phyloP scores from a whole-genome alignment of 2,797 vertebrate species.

The Sparus aurata region DNA sequence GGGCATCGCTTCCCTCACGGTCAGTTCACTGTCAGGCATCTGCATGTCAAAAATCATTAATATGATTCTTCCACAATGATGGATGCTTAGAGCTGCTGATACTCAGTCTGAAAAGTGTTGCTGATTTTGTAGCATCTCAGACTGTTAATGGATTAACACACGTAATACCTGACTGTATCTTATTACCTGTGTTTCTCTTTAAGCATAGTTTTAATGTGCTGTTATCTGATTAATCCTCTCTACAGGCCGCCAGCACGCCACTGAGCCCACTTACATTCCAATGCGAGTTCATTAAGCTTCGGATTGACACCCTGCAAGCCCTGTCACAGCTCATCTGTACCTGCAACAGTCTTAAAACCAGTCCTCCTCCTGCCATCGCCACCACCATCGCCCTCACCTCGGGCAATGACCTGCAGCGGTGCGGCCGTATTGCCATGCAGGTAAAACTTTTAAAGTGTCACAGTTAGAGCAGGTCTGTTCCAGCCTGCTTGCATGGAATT shows the following conservation, averaged over 20 bases:
- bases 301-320: conserved; percentile 96
- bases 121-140: conserved; percentile 14
- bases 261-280: conserved; percentile 97
- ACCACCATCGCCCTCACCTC: conserved; percentile 94
- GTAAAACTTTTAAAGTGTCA: conserved; percentile 65
- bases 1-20: conserved; percentile 97
- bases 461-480: too few species aligned
- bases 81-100: conserved; percentile 23
- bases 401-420: conserved; percentile 95
- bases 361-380: conserved; percentile 97
- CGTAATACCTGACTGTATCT: conserved; percentile 25
- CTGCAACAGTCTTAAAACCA: conserved; percentile 98
- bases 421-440: conserved; percentile 97
- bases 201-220: conserved; percentile 11
- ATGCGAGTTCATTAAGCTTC: conserved; percentile 98
- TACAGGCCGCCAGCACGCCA: conserved; percentile 96
- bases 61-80: neutral
- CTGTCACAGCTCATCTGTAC: conserved; percentile 98
- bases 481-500: too few species aligned
- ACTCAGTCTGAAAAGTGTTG: neutral
- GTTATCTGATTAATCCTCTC: conserved; percentile 53
- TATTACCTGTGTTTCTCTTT: conserved; percentile 3
- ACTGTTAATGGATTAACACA: conserved; percentile 28
- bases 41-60: conserved; percentile 49
- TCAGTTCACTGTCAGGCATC: conserved; percentile 78